phyloP scores from a whole-genome alignment of 2,888 invertebrate genomes.

The Lithophane ornitopus region DNA sequence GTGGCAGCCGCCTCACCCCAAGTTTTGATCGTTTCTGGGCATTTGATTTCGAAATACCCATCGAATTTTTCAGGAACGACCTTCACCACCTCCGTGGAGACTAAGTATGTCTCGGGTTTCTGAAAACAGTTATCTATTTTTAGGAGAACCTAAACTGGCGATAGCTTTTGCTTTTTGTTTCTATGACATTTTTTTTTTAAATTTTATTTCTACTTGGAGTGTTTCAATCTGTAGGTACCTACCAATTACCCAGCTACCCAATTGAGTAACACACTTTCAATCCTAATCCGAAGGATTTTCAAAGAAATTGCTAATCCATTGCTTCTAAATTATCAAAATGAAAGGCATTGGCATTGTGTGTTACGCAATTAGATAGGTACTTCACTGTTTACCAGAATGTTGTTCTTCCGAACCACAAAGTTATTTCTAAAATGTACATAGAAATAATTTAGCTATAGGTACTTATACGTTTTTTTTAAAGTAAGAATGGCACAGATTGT shows the following conservation, averaged over 20 bases:
- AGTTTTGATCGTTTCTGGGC: constrained; percentile 81
- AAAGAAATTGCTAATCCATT: neutral
- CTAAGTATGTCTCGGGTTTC: constrained; percentile 82
- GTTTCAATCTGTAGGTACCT: neutral
- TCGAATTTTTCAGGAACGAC: constrained; percentile 83
- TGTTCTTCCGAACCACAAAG: neutral
- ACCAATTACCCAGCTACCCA: neutral
- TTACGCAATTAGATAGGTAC: neutral
- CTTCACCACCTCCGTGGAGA: constrained; percentile 80
- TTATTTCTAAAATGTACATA: neutral
- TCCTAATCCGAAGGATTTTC: neutral
- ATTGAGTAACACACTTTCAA: neutral
- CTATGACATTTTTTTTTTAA: neutral
- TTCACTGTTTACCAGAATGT: neutral
- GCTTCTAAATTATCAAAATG: neutral
- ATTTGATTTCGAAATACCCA: constrained; percentile 84
- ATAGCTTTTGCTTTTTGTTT: neutral
- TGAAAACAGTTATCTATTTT: constrained; percentile 54
- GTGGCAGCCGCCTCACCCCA: constrained; percentile 87
- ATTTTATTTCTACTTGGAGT: neutral
- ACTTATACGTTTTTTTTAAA: neutral
- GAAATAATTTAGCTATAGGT: neutral
- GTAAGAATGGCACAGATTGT: neutral
- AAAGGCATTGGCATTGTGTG: neutral
- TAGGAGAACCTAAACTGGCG: neutral